phyloP scores from a whole-genome alignment of 2,888 invertebrate genomes.

The Callyntrura sp. region DNA sequence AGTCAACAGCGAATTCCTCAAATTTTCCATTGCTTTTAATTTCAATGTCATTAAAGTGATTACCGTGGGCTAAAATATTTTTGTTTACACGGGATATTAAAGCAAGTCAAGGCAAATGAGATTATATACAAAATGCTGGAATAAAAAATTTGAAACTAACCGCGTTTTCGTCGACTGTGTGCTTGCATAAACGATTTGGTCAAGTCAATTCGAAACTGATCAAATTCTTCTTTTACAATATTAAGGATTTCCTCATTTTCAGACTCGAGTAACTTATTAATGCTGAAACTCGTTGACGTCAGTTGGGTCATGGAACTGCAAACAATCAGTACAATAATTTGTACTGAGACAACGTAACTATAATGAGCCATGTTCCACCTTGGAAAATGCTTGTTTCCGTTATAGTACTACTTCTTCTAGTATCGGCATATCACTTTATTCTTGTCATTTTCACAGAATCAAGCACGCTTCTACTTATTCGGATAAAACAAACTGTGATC shows the following conservation, averaged over 20 bases:
- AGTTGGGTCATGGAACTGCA: not conserved
- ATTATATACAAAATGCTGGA: too few species aligned
- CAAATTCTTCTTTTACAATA: conserved; percentile 80
- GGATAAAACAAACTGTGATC: too few species aligned
- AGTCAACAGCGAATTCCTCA: conserved; percentile 25
- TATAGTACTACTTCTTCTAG: not conserved
- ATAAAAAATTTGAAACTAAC: conserved; percentile 63
- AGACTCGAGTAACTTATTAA: conserved; percentile 25
- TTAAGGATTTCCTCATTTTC: conserved; percentile 55
- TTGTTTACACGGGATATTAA: too few species aligned
- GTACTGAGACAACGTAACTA: not conserved
- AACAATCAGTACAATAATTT: not conserved
- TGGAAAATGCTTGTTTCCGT: not conserved
- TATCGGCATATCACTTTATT: not conserved
- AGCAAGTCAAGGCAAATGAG: too few species aligned
- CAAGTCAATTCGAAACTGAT: conserved; percentile 78
- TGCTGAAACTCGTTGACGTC: not conserved
- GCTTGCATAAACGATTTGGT: conserved; percentile 75
- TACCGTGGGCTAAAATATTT: conserved; percentile 29
- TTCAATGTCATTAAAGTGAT: conserved; percentile 23
- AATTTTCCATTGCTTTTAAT: not conserved
- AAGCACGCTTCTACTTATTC: too few species aligned
- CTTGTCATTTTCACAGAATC: too few species aligned
- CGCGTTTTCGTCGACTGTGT: conserved; percentile 77
- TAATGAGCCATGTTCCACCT: too few species aligned